Base-by-base conservation (phyloP, 1,140 invertebrate species). In the Pseudobourletiella spinata region DNA sequence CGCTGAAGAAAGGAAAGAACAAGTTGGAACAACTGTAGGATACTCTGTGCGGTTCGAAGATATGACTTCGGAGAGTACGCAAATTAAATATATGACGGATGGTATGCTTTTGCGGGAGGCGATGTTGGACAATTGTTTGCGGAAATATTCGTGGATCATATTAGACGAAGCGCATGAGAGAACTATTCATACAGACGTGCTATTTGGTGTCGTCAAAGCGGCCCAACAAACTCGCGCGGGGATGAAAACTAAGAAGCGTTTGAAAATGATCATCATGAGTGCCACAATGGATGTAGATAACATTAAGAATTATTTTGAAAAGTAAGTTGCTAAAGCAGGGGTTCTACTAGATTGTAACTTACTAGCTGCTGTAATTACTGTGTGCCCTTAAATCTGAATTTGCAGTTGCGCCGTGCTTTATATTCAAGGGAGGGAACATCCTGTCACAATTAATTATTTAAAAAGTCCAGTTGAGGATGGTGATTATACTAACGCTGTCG, bases 141-240 rank as follows among this genome's bases (percentile, higher is more conserved):
- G 78, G 55, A 82, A 83, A 64, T 98, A 98, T 74, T 85, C 83
- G 18, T 77, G 91, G 25, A 83, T 99, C 6, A 87, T 99, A 60
- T 78, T 99, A 51, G 96, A 99, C 77, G 96, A 99, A 76, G 95
- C 92, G 50, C 96, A 99, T 75, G 96, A 99, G 77, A 79, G 96
- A 43, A 96, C 95, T 0, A 84, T 98, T 1, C 88, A 94, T 69
- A 97, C 93, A 0, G 96, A 99, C 79, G 80, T 98, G 2, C 78
- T 98, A 0, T 86, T 97, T 79, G 86, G 86, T 61, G 81, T 94
- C 8, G 50, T 69, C 16, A 65, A 59, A 46, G 42, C 62, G 20
- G 66, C 63, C 6, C 55, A 59, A 39, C 24, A 25, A 18, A 50
- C 20, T n/a, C 35, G 65, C 20, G 61, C 62, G 52, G 26, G 26